Percentiles rank a stretch among this genome's conserved stretches.
These are phyloP conservation scores for Geopemphigus sp. DNA, from an alignment of 1,140 invertebrate genomes.

Conservation along the genomic window DNA sequence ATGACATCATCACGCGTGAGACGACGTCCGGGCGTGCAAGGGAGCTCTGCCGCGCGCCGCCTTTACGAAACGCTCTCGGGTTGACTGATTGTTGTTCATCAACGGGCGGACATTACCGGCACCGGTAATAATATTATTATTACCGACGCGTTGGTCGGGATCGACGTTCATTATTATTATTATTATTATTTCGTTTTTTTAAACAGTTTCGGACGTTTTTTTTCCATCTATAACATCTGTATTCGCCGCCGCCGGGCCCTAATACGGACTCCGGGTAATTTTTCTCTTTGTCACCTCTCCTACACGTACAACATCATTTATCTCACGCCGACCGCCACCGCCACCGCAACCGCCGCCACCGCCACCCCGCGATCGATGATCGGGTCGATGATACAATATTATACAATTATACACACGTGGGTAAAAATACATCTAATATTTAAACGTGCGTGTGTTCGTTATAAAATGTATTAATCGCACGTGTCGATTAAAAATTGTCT, in stretches of 20 bases:
- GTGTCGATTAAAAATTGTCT: background rate
- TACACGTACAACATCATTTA: slow-evolving; percentile 39
- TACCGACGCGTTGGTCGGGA: background rate
- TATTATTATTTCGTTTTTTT: slow-evolving; percentile 22
- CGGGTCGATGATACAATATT: background rate
- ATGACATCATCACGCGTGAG: background rate
- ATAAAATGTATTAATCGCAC: background rate
- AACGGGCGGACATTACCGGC: slow-evolving; percentile 31
- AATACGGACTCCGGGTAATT: slow-evolving; percentile 34
- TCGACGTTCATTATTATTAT: slow-evolving; percentile 31
- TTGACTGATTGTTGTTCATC: slow-evolving; percentile 48
- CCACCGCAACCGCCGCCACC: background rate
- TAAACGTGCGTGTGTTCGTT: background rate
- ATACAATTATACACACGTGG: background rate
- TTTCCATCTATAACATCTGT: slow-evolving; percentile 21
- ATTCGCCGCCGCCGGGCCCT: slow-evolving; percentile 27
- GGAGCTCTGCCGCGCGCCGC: background rate
- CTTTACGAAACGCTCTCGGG: background rate
- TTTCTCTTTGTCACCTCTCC: slow-evolving; percentile 45
- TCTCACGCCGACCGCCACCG: slow-evolving; percentile 1
- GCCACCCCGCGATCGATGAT: background rate
- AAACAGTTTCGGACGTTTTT: slow-evolving; percentile 34
- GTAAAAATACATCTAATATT: too few species aligned
- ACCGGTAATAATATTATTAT: background rate
- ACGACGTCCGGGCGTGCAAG: background rate